Conservation (phyloP, 2,797 vertebrate species). For the Tauraco hartlaubi region DNA sequence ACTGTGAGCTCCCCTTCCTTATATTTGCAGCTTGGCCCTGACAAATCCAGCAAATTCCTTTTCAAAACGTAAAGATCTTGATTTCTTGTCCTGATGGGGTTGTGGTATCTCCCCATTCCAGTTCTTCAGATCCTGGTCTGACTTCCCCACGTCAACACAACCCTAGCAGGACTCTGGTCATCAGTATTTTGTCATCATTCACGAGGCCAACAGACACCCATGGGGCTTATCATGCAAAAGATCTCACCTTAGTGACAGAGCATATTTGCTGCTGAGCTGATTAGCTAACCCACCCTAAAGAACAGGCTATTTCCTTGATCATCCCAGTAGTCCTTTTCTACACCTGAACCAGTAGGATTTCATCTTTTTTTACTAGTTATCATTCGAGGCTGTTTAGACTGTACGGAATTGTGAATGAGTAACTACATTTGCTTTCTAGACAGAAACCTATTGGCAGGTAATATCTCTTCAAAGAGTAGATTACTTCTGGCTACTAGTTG, state of each 20-base stretch:
- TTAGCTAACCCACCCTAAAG: not conserved
- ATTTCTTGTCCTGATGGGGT: not conserved
- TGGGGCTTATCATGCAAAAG: not conserved
- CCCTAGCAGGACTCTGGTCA: not conserved
- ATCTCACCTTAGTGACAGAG: not conserved
- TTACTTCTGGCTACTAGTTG: not conserved
- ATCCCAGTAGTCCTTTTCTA: not conserved
- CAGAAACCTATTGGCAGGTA: not conserved
- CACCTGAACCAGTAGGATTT: not conserved
- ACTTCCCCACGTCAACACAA: not conserved
- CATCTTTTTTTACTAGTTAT: not conserved
- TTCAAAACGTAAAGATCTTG: not conserved
- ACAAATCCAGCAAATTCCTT: not conserved
- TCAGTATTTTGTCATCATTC: not conserved
- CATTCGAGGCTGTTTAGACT: not conserved
- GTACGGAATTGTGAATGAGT: not conserved
- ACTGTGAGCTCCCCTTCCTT: not conserved
- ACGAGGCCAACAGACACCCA: not conserved
- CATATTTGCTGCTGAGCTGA: not conserved
- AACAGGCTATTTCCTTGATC: not conserved
- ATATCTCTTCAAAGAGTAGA: not conserved
- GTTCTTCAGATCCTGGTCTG: not conserved
- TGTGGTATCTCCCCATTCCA: accelerated
- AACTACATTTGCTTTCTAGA: not conserved
- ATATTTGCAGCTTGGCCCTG: not conserved